phyloP scores from a whole-genome alignment of 2,113 vertebrate species.

The Raja brachyura region DNA sequence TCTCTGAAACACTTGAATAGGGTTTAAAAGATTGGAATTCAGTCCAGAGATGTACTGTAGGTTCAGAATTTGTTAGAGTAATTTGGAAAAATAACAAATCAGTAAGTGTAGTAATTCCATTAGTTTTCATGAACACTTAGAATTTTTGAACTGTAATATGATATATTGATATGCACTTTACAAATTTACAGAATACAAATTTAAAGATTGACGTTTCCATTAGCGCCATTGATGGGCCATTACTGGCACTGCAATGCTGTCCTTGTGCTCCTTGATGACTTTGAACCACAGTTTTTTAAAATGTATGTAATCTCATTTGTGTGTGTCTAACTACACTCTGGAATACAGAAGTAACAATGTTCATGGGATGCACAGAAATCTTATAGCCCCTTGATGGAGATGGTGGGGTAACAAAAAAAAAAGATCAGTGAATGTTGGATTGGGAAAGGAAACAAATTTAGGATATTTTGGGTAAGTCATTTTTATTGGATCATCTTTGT shows the following conservation, averaged over 20 bases:
- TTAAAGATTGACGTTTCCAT: not conserved
- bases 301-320: not conserved
- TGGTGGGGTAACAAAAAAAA: not conserved
- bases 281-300: conserved; percentile 17
- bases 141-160: not conserved
- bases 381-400: not conserved
- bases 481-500: not conserved
- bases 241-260: conserved; percentile 16
- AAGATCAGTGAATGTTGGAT: not conserved
- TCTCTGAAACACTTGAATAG: not conserved
- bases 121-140: not conserved
- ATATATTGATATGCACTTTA: conserved; percentile 31
- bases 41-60: not conserved
- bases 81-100: conserved; percentile 3
- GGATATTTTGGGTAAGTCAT: not conserved
- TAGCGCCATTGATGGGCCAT: not conserved
- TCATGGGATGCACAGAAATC: not conserved
- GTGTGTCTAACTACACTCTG: not conserved
- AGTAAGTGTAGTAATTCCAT: not conserved
- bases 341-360: not conserved
- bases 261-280: not conserved
- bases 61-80: not conserved
- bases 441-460: too few relatives aligned
- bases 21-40: not conserved
- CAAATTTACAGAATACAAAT: not conserved